A percentile compares a stretch with the other conserved stretches of the same genome.
phyloP scores from a whole-genome alignment of 2,113 vertebrate species.

The Actenoides hombroni region DNA sequence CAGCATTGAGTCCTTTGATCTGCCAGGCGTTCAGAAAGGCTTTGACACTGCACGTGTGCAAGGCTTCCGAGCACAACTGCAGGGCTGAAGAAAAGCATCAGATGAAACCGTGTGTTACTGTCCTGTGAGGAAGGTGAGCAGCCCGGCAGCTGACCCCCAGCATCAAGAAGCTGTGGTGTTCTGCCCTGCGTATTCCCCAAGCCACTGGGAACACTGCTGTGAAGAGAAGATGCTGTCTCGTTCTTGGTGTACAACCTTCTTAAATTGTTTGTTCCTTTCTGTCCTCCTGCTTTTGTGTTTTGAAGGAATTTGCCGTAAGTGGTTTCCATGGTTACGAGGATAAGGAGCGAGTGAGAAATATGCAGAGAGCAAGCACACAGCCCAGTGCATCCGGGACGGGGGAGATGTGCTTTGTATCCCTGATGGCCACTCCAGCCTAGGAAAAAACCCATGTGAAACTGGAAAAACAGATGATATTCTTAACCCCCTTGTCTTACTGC shows the following conservation, averaged over 20 bases:
- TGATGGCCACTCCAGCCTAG: background rate
- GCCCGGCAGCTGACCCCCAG: background rate
- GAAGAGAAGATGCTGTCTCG: background rate
- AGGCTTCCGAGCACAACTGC: background rate
- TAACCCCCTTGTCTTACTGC: background rate
- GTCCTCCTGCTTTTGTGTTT: conserved; percentile 3
- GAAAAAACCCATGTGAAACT: background rate
- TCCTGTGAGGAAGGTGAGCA: background rate
- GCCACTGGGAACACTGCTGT: fast-evolving
- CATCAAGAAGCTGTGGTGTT: background rate
- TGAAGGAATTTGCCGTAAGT: conserved; percentile 46
- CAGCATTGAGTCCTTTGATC: background rate
- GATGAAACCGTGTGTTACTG: background rate
- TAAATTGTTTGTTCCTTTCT: conserved; percentile 22
- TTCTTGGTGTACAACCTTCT: background rate
- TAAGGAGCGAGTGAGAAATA: background rate
- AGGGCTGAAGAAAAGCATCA: background rate
- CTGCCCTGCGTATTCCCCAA: background rate
- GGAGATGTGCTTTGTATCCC: background rate
- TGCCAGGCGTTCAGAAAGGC: background rate
- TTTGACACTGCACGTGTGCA: background rate
- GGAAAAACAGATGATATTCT: background rate
- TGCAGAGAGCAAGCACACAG: conserved; percentile 47
- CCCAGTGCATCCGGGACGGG: background rate
- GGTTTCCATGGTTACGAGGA: conserved; percentile 62